These are phyloP conservation scores for Oenanthe oenanthe DNA, from an alignment of 2,113 vertebrate species.

Conservation along the genomic window DNA sequence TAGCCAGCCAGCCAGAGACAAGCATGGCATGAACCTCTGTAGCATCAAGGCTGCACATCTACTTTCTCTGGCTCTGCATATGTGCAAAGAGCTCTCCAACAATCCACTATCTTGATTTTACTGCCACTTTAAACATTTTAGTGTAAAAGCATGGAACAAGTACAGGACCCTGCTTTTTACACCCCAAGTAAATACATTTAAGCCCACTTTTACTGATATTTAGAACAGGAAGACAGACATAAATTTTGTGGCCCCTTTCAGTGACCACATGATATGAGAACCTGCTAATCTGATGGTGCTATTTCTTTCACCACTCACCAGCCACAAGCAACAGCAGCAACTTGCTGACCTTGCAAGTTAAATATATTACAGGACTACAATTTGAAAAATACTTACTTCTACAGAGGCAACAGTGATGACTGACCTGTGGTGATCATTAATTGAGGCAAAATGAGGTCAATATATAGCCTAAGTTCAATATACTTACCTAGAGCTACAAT, in stretches of 20 bases:
- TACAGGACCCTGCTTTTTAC: background rate
- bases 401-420: background rate
- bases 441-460: constrained; percentile 21
- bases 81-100: background rate
- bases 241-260: background rate
- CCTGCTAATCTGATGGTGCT: background rate
- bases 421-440: constrained; percentile 7
- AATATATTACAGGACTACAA: background rate
- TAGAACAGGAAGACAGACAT: background rate
- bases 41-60: background rate
- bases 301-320: background rate
- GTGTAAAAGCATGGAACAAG: background rate
- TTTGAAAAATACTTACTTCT: constrained; percentile 21
- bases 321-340: background rate
- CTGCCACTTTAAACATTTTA: background rate
- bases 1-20: background rate
- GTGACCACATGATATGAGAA: background rate
- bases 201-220: background rate
- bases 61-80: background rate
- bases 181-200: background rate
- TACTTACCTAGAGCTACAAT: background rate
- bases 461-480: constrained; percentile 14
- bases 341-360: constrained; percentile 1
- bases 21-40: background rate
- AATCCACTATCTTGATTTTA: background rate